Evolutionary conservation across 1,140 invertebrate species (phyloP).

Genomic region (Papilio glaucus): DNA sequence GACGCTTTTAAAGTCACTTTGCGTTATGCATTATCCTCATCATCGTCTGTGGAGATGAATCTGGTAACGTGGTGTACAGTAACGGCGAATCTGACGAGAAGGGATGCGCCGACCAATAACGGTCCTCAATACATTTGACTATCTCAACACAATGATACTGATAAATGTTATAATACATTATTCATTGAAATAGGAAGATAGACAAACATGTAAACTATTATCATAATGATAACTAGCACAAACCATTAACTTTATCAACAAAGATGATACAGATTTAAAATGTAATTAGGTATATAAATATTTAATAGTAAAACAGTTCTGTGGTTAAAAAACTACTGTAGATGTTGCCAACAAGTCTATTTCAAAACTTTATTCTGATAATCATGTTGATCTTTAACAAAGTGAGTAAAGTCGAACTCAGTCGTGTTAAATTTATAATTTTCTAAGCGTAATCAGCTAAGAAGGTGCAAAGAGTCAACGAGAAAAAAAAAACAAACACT

Average conservation of each 20-base stretch:
- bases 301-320: not conserved
- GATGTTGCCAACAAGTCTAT: not conserved
- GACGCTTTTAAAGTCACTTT: too few relatives aligned
- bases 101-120: too few relatives aligned
- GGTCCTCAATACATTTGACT: too few relatives aligned
- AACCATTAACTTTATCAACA: not conserved
- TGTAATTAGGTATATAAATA: not conserved
- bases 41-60: too few relatives aligned
- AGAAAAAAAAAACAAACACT: not conserved
- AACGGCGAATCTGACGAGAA: too few relatives aligned
- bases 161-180: too few relatives aligned
- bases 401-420: not conserved
- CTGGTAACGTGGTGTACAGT: too few relatives aligned
- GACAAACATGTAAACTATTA: constrained; percentile 19
- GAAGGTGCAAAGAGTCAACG: not conserved
- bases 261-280: constrained; percentile 4
- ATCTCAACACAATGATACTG: too few relatives aligned
- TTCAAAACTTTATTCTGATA: constrained; percentile 4
- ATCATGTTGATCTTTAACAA: constrained; percentile 1
- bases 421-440: not conserved
- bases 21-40: too few relatives aligned
- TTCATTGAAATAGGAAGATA: not conserved
- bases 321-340: constrained; percentile 2
- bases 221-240: not conserved
- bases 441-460: not conserved